A percentile compares a stretch with the other conserved stretches of the same genome.
phyloP scores from a whole-genome alignment of 2,888 invertebrate species.

The Diaphora mendica region DNA sequence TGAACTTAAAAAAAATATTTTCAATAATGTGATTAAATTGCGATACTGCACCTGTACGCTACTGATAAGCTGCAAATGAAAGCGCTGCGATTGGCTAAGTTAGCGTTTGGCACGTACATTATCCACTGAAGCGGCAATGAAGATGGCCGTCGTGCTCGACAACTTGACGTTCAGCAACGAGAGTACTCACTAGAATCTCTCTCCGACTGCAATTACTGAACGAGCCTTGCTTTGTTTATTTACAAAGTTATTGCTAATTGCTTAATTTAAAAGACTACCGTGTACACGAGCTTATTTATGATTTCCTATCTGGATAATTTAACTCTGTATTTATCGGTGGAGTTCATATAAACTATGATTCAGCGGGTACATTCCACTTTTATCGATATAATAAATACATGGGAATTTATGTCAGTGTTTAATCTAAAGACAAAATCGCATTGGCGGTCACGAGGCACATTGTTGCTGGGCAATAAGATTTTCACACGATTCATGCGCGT shows the following conservation, averaged over 20 bases:
- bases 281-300: slow-evolving; percentile 41
- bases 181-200: slow-evolving; percentile 51
- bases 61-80: slow-evolving; percentile 67
- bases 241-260: slow-evolving; percentile 58
- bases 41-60: slow-evolving; percentile 43
- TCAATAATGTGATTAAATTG: slow-evolving; percentile 23
- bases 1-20: slow-evolving; percentile 16
- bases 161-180: slow-evolving; percentile 54
- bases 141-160: slow-evolving; percentile 50
- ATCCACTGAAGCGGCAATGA: slow-evolving; percentile 69
- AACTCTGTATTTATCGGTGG: slow-evolving; percentile 44
- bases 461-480: slow-evolving; percentile 74
- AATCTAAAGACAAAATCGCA: slow-evolving; percentile 79
- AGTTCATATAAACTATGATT: slow-evolving; percentile 53
- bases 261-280: slow-evolving; percentile 32
- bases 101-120: slow-evolving; percentile 80
- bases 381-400: slow-evolving; percentile 81
- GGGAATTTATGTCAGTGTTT: slow-evolving; percentile 80
- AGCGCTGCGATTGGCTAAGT: slow-evolving; percentile 76
- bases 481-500: slow-evolving; percentile 76
- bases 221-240: slow-evolving; percentile 56
- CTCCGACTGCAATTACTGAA: slow-evolving; percentile 68
- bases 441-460: slow-evolving; percentile 79
- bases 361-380: slow-evolving; percentile 53
- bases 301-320: slow-evolving; percentile 49